A percentile compares a stretch with the other conserved stretches of the same genome.
Evolutionary conservation across 2,888 invertebrate species (phyloP).

Genomic region (Hybos culiciformis): DNA sequence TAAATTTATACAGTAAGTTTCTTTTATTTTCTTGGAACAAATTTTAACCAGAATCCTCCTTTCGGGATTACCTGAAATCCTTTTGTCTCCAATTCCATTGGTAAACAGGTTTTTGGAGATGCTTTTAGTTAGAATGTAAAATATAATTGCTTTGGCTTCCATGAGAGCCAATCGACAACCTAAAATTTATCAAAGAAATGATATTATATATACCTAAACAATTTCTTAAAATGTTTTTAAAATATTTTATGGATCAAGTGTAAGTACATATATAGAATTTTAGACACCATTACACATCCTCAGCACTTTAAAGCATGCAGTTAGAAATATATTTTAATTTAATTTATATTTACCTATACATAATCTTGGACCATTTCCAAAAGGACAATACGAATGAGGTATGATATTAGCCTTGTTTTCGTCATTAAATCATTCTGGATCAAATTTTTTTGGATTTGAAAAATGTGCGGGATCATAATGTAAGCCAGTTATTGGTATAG

Average conservation of each 20-base stretch:
- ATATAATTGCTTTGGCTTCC: constrained; percentile 13
- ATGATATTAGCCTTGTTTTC: constrained; percentile 40
- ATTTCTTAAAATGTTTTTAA: constrained; percentile 11
- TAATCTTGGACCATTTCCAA: constrained; percentile 45
- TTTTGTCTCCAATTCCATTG: constrained; percentile 4
- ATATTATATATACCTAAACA: neutral
- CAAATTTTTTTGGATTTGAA: constrained; percentile 42
- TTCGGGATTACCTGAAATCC: constrained; percentile 5
- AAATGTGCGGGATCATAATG: constrained; percentile 41
- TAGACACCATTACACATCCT: no score
- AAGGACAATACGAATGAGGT: constrained; percentile 39
- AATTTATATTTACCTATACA: constrained; percentile 43
- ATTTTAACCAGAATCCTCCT: constrained; percentile 11
- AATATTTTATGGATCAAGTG: neutral
- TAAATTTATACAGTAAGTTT: no score
- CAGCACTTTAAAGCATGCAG: no score
- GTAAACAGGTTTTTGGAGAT: constrained; percentile 10
- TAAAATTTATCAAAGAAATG: no score
- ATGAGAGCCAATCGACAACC: constrained; percentile 14
- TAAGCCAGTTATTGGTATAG: constrained; percentile 35
- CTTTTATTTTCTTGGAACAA: constrained; percentile 13
- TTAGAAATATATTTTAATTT: no score
- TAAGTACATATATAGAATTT: no score
- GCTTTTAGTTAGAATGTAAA: constrained; percentile 10
- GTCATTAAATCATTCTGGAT: constrained; percentile 44